Evolutionary conservation across 64 coral and sea anemone genomes (phyloP).

Genomic region (Montipora capricornis): DNA sequence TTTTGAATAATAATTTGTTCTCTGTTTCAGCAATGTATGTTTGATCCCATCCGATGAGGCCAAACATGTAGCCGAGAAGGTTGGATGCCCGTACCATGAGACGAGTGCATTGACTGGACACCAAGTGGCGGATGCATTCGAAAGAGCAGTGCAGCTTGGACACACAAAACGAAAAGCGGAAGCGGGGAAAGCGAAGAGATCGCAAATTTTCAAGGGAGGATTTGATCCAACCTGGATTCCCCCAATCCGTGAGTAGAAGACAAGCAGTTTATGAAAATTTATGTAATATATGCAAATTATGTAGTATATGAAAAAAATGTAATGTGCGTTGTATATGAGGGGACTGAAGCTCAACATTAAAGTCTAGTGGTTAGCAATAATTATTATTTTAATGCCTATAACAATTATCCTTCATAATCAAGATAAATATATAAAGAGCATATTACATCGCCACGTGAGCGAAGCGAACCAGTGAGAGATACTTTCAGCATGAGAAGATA

Average conservation of each 20-base stretch:
- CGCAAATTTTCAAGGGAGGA: background rate
- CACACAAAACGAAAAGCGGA: background rate
- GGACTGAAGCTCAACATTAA: no score
- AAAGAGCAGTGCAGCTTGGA: background rate
- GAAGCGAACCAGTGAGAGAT: no score
- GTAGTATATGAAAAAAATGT: no score
- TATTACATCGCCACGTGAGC: no score
- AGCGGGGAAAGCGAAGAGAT: background rate
- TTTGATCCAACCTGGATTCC: background rate
- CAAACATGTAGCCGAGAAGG: background rate
- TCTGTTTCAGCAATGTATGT: background rate
- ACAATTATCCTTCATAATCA: no score
- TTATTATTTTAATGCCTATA: no score
- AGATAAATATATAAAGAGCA: no score
- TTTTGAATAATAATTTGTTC: background rate
- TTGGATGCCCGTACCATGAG: background rate
- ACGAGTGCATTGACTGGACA: conserved; percentile 30
- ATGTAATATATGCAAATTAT: no score
- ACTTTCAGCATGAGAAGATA: no score
- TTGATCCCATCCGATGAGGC: background rate
- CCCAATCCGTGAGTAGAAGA: conserved; percentile 18
- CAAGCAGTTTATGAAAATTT: no score
- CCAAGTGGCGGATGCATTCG: background rate
- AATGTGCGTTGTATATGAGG: no score
- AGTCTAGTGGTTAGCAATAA: no score